Evolutionary conservation across 2,113 vertebrate species (phyloP).

Genomic region (Carettochelys insculpta): DNA sequence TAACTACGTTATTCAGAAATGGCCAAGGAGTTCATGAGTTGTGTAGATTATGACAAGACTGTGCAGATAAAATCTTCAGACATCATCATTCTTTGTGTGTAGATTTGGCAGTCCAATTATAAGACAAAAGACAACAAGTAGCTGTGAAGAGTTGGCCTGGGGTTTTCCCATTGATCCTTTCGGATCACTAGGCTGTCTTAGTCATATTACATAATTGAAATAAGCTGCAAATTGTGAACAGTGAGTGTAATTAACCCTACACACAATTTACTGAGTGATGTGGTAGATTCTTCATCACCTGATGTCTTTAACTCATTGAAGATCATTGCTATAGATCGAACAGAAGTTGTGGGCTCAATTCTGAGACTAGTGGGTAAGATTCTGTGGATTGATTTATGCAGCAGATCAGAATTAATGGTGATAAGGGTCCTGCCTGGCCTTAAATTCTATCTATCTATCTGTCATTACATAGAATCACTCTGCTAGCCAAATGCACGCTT

Average conservation of each 20-base stretch:
- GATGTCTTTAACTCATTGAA: constrained; percentile 2
- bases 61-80: background rate
- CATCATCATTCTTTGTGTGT: background rate
- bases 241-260: background rate
- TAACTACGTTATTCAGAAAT: background rate
- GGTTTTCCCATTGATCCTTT: background rate
- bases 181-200: background rate
- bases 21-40: background rate
- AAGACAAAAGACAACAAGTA: background rate
- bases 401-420: background rate
- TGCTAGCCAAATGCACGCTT: background rate
- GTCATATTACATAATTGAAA: background rate
- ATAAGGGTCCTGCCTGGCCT: background rate
- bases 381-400: background rate
- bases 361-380: background rate
- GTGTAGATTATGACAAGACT: background rate
- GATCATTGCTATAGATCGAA: background rate
- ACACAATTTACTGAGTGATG: background rate
- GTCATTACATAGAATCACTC: background rate
- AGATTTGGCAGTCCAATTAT: background rate
- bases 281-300: background rate
- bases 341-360: background rate
- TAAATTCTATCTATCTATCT: background rate
- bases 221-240: background rate
- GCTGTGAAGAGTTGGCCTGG: background rate